These are phyloP conservation scores for Phylloscopus collybita DNA, from an alignment of 2,797 vertebrate species.

Conservation along the genomic window DNA sequence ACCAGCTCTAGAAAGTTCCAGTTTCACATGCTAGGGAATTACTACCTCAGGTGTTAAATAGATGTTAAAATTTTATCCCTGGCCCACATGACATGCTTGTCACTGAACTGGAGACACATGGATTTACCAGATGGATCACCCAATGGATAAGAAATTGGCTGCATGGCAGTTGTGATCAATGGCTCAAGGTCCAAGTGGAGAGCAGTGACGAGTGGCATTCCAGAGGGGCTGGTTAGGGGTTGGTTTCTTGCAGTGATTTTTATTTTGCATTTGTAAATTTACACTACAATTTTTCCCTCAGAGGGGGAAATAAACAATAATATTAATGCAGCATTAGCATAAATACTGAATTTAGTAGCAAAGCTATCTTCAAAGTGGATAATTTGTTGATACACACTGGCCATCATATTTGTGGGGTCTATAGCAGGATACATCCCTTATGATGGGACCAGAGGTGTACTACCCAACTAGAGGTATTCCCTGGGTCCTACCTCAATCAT, in stretches of 20 bases:
- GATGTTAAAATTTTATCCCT: not conserved
- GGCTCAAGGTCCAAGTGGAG: not conserved
- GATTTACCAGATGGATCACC: not conserved
- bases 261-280: not conserved
- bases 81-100: not conserved
- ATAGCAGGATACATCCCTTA: not conserved
- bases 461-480: not conserved
- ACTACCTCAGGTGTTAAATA: not conserved
- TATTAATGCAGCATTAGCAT: not conserved
- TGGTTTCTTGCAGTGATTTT: not conserved
- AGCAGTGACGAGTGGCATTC: accelerated
- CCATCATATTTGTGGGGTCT: not conserved
- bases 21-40: not conserved
- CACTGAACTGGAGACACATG: not conserved
- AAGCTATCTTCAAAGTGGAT: not conserved
- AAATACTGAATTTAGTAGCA: not conserved
- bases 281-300: not conserved
- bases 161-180: not conserved
- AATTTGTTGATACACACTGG: not conserved
- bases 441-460: no score
- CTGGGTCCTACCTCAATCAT: not conserved
- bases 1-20: not conserved
- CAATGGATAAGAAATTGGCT: not conserved
- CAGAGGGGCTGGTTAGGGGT: not conserved
- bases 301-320: not conserved